phyloP scores from a whole-genome alignment of 2,888 invertebrate genomes.

The Pandemis heparana region DNA sequence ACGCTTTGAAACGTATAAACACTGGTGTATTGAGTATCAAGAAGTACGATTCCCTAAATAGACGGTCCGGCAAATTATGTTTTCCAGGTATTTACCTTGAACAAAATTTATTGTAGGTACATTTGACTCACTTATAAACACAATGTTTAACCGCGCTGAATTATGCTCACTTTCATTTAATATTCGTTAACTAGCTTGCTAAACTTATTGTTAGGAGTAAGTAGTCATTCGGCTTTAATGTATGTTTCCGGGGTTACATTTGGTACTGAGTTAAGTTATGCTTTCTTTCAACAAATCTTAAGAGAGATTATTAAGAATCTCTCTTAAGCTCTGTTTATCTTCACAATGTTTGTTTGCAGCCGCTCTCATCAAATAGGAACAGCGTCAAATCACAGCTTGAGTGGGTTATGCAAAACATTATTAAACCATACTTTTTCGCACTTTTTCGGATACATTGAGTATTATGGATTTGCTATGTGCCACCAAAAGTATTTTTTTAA shows the following conservation, averaged over 20 bases:
- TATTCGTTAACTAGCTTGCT: not conserved
- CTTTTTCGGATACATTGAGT: not conserved
- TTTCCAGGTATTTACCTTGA: constrained; percentile 33
- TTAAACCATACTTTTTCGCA: not conserved
- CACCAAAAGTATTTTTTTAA: not conserved
- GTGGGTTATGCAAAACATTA: not conserved
- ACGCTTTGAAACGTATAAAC: constrained; percentile 61
- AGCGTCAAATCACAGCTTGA: not conserved
- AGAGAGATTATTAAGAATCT: constrained; percentile 16
- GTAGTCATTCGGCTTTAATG: not conserved
- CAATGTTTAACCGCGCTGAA: not conserved
- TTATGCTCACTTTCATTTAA: not conserved
- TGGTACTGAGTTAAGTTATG: constrained; percentile 6
- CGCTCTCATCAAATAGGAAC: constrained; percentile 11
- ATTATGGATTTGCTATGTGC: not conserved
- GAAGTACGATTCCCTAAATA: constrained; percentile 39
- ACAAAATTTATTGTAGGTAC: constrained; percentile 25
- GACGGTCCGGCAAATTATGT: constrained; percentile 21
- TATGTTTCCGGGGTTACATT: not conserved
- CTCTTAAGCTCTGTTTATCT: constrained; percentile 10
- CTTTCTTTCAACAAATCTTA: constrained; percentile 11
- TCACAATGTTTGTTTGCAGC: constrained; percentile 1
- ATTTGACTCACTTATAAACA: not conserved
- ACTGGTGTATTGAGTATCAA: constrained; percentile 39
- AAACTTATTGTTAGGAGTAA: not conserved